phyloP scores from a whole-genome alignment of 2,888 invertebrate species.

The Camponotus fellah region DNA sequence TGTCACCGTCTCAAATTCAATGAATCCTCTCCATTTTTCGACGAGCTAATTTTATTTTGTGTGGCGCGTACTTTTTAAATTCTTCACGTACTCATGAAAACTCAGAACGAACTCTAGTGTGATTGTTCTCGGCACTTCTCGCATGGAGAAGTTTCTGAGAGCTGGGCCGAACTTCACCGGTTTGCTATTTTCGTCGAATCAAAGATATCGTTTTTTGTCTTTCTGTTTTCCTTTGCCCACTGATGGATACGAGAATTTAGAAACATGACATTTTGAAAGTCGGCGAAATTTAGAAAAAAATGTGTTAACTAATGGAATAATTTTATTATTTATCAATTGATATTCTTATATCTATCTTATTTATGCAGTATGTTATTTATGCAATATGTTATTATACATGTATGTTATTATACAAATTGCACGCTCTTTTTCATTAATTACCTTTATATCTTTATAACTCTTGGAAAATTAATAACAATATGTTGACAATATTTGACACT shows the following conservation, averaged over 20 bases:
- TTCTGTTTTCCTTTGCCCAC: constrained; percentile 29
- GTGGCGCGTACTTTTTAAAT: constrained; percentile 55
- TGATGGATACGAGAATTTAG: constrained; percentile 54
- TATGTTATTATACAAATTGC: neutral
- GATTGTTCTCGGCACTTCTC: constrained; percentile 65
- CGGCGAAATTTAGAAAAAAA: constrained; percentile 19
- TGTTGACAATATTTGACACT: neutral
- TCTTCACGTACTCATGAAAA: constrained; percentile 65
- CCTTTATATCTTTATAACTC: neutral
- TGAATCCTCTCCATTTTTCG: constrained; percentile 18
- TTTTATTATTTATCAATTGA: neutral
- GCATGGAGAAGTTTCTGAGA: constrained; percentile 69
- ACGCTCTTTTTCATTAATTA: neutral
- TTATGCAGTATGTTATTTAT: neutral
- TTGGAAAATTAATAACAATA: neutral
- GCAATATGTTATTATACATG: neutral
- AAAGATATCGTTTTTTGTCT: constrained; percentile 36
- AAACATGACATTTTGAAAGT: constrained; percentile 15
- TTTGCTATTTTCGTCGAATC: constrained; percentile 56
- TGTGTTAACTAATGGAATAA: neutral
- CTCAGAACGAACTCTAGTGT: constrained; percentile 62
- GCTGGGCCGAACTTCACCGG: constrained; percentile 60
- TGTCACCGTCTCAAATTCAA: constrained; percentile 27
- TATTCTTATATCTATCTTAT: neutral
- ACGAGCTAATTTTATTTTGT: constrained; percentile 47